Evolutionary conservation across 2,888 invertebrate species (phyloP), one percentile per base, ranked within the genome.

Genomic region (Theretra japonica): DNA sequence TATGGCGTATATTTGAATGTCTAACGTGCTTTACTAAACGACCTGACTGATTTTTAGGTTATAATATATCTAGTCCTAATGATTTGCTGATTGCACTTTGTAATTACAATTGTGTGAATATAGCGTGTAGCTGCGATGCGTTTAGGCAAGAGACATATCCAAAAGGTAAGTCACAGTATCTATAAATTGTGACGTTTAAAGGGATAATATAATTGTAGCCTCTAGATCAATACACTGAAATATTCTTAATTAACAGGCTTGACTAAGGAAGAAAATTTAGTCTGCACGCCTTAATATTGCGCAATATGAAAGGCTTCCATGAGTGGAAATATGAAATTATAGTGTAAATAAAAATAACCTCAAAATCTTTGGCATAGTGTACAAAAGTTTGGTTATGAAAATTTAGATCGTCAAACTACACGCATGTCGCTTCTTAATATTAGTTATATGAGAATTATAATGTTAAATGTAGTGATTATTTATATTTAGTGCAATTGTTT

Each of bases 31-130:
- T 82, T 87, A 85, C 81, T 84, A 83, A 84, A 85, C 85, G 86
- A 87, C 81, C 84, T 86, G 90, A 92, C 92, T 93, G 91, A 93
- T 88, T 84, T 53, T 87, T 90, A 91, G 86, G 82, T 89, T 86
- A 82, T 84, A 84, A 82, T 83, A 75, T 82, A 77, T 88, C 90
- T 92, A 92, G 92, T 91, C 90, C 86, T 87, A 87, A 85, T 84
- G 73, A 77, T 86, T 81, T 79, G 53, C 62, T 65, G 62, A 65
- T 33, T 62, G 56, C 65, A 71, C 56, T 79, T 74, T 77, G 65
- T 65, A 62, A 33, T 33, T 78, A 83, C 81, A 82, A 78, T 80
- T 82, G 75, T 86, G 84, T 53, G 53, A 17, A 53, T 80, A 76
- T 56, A 56, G 69, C 56, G 65, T 65, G 65, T 65, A 65, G 65